Conservation (phyloP, 2,113 vertebrate genomes). For the Rhizomys pruinosus region DNA sequence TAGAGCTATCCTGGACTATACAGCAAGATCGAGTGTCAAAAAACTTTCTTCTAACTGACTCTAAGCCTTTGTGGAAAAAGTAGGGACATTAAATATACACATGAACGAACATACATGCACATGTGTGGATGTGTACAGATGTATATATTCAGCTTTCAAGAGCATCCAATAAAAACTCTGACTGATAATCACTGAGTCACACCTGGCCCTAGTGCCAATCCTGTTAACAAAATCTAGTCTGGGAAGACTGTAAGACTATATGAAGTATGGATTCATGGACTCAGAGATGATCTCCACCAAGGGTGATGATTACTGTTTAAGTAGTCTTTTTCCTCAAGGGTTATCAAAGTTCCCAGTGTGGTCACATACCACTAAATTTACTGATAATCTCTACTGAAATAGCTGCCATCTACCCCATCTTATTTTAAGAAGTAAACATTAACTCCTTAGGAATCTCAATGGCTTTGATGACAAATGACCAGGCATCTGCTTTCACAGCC, state of each 20-base stretch:
- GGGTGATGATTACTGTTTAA: constrained; percentile 9
- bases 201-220: neutral
- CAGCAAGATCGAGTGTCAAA: neutral
- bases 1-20: neutral
- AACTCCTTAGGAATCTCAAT: constrained; percentile 44
- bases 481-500: constrained; percentile 33
- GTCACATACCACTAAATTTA: neutral
- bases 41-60: neutral
- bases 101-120: neutral
- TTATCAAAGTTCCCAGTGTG: constrained; percentile 23
- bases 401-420: neutral
- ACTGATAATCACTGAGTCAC: neutral
- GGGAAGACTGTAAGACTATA: neutral
- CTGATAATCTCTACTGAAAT: neutral
- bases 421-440: constrained; percentile 43
- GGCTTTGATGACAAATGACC: constrained; percentile 52
- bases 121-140: rapidly evolving
- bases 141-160: neutral
- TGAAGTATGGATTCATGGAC: neutral
- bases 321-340: neutral
- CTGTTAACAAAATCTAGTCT: neutral
- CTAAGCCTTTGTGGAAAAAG: constrained; percentile 34
- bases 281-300: constrained; percentile 14
- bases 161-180: neutral
- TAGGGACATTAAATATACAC: neutral